Evolutionary conservation across 2,113 vertebrate species (phyloP), one percentile per base, ranked within the genome.

Genomic region (Galbula dea): DNA sequence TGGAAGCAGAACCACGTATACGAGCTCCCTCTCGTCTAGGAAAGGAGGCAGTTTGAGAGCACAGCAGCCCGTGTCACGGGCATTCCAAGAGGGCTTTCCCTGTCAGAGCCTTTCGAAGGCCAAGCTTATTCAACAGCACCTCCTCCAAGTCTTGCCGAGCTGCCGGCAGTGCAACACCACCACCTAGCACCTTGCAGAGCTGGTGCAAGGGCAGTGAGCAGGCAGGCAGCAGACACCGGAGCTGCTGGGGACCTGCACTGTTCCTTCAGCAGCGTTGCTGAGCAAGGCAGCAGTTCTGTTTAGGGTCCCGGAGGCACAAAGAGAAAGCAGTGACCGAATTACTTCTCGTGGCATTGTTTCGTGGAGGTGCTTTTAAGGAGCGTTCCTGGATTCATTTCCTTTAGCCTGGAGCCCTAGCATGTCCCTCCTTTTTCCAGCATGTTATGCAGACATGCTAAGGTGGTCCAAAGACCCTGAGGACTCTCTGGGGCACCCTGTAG

Each of bases 221-320:
- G 52, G 34, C 65, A 2, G 39, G 14, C 57, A 54, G 72, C 4
- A 1, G 12, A 6, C 17, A 21, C 2, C 11, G 41, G 41, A 1
- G 55, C 57, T 71, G 49, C 76, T 32, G 52, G 45, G 18, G 10
- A 62, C 10, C 22, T 0, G 0, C 2, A 1, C 8, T 26, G 48
- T 45, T 90, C 63, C 37, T 1, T 1, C 20, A 0, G 0, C 27
- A 2, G 1, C 2, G 2, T 15, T 14, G 5, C 37, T 3, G 4
- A 24, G 34, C 51, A 7, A 20, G 36, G 73, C 48, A 52, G 27
- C 4, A 0, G 27, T 69, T 18, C 55, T 43, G 22, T 5, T 19
- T 8, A 0, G 4, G 34, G 19, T 9, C 51, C 48, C 4, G 0
- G 37, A 45, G 43, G 48, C 58, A 54, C 11, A 1, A 12, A 17